phyloP scores from a whole-genome alignment of 2,113 vertebrate genomes.

The Grus americana region DNA sequence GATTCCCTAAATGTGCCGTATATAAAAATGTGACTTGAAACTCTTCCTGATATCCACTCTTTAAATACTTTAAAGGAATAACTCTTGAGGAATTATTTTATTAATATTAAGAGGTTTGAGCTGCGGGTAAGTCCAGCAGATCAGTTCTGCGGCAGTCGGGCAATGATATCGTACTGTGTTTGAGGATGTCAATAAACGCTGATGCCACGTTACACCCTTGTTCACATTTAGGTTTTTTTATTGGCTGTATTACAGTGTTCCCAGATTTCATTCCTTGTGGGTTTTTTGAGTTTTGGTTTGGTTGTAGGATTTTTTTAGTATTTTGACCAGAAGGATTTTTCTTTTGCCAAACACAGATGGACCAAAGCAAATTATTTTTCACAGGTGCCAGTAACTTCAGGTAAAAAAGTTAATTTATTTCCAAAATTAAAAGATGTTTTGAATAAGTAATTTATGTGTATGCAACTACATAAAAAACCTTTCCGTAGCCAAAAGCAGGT shows the following conservation, averaged over 20 bases:
- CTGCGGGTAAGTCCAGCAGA: neutral
- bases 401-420: neutral
- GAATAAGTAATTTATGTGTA: neutral
- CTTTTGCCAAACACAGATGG: neutral
- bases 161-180: fast-evolving
- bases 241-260: neutral
- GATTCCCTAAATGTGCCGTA: neutral
- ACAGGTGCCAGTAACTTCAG: neutral
- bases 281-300: neutral
- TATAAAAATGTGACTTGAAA: neutral
- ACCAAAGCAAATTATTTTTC: neutral
- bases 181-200: neutral
- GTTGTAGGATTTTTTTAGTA: neutral
- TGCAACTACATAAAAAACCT: neutral
- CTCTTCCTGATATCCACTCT: neutral
- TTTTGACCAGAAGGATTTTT: neutral
- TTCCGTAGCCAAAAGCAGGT: neutral
- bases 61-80: neutral
- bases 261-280: neutral
- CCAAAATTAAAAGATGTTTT: neutral
- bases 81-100: neutral
- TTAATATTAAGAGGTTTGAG: neutral
- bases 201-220: neutral
- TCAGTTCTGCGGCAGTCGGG: neutral
- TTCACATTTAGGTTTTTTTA: neutral